A percentile compares a stretch with the other conserved stretches of the same genome.
phyloP scores from a whole-genome alignment of 2,797 vertebrate genomes.

The Leucoraja ocellata region DNA sequence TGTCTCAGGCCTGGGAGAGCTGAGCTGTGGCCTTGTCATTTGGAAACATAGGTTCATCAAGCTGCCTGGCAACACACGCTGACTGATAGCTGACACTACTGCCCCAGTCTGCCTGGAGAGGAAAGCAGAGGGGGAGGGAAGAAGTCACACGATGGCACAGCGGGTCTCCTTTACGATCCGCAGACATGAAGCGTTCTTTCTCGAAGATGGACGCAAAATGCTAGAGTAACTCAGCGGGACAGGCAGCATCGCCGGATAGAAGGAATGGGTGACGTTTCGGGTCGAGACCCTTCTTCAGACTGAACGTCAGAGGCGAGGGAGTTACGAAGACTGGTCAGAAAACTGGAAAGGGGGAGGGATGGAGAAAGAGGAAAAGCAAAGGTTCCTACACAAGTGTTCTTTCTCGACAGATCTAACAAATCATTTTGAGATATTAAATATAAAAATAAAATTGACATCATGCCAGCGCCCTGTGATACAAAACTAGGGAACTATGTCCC shows the following conservation, averaged over 20 bases:
- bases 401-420: neutral
- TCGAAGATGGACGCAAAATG: too few species aligned
- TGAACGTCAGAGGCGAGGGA: too few species aligned
- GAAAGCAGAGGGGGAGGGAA: conserved; percentile 35
- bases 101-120: conserved; percentile 43
- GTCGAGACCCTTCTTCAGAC: too few species aligned
- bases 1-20: conserved; percentile 38
- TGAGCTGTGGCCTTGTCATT: conserved; percentile 43
- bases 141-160: neutral
- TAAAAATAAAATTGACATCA: neutral
- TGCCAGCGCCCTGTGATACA: neutral
- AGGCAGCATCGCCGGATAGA: too few species aligned
- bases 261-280: too few species aligned
- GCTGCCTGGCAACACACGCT: conserved; percentile 48
- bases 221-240: too few species aligned
- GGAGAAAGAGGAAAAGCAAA: too few species aligned
- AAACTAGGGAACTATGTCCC: neutral
- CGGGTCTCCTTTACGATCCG: neutral
- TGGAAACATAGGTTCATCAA: conserved; percentile 44
- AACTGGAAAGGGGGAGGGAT: too few species aligned
- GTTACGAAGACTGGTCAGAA: too few species aligned
- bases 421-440: neutral
- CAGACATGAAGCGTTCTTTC: neutral
- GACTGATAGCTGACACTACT: conserved; percentile 45
- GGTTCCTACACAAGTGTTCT: neutral